These are phyloP conservation scores for Cryptotermes secundus DNA, from an alignment of 1,140 invertebrate genomes.

Conservation along the genomic window DNA sequence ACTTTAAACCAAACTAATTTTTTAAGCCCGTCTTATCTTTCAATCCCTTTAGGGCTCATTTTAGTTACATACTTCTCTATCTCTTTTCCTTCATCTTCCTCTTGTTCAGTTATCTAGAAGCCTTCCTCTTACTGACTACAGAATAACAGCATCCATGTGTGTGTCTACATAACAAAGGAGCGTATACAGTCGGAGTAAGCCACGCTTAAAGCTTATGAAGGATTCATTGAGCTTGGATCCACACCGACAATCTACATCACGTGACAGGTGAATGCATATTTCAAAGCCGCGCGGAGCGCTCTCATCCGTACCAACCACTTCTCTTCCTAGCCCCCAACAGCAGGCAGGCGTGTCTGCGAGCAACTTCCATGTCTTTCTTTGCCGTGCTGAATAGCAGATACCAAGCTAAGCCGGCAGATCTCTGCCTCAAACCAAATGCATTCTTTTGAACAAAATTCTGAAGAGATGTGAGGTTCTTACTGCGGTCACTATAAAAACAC, in stretches of 20 bases:
- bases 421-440: not conserved
- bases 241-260: not conserved
- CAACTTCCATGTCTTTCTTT: not conserved
- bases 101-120: not conserved
- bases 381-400: not conserved
- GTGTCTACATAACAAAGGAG: too few species aligned
- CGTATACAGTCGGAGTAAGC: not conserved
- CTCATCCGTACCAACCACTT: not conserved
- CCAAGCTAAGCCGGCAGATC: too few species aligned
- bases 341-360: not conserved
- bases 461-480: too few species aligned
- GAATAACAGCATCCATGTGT: not conserved
- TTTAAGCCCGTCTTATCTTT: not conserved
- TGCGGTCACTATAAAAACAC: too few species aligned
- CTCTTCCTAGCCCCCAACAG: not conserved
- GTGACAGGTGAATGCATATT: conserved; percentile 16
- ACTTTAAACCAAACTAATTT: not conserved
- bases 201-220: conserved; percentile 2
- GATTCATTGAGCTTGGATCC: not conserved
- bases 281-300: not conserved
- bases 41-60: not conserved
- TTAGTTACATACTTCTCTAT: not conserved
- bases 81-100: not conserved
- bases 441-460: not conserved
- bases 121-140: too few species aligned